These are phyloP conservation scores for Cepphus grylle DNA, from an alignment of 2,113 vertebrate genomes.

Conservation along the genomic window DNA sequence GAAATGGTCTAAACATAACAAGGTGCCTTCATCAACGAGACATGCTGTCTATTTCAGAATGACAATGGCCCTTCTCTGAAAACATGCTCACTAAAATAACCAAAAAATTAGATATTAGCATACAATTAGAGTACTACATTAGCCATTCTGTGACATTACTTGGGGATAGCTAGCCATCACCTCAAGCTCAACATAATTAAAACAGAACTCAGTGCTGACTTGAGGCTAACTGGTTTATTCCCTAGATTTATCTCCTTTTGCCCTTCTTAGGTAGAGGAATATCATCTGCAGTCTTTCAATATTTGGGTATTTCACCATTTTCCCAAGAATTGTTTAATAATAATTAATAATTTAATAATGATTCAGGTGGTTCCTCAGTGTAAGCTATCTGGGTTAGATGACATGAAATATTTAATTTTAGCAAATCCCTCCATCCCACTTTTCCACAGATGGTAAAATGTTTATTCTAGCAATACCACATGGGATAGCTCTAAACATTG, in stretches of 20 bases:
- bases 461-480: neutral
- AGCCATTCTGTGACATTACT: constrained; percentile 4
- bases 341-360: neutral
- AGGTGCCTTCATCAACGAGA: neutral
- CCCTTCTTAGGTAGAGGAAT: neutral
- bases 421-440: neutral
- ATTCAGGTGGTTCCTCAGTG: neutral
- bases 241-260: neutral
- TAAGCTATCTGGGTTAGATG: neutral
- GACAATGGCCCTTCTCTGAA: neutral
- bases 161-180: neutral
- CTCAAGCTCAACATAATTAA: constrained; percentile 16
- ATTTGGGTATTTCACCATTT: neutral
- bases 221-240: constrained; percentile 44
- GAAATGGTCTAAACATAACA: neutral
- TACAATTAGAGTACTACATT: neutral
- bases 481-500: neutral
- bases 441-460: neutral
- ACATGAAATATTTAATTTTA: neutral
- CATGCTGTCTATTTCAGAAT: neutral
- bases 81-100: neutral
- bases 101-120: neutral
- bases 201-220: neutral
- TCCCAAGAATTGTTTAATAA: neutral
- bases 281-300: neutral